Evolutionary conservation across 2,113 vertebrate species (phyloP), one percentile per base, ranked within the genome.

Genomic region (Equus przewalskii): DNA sequence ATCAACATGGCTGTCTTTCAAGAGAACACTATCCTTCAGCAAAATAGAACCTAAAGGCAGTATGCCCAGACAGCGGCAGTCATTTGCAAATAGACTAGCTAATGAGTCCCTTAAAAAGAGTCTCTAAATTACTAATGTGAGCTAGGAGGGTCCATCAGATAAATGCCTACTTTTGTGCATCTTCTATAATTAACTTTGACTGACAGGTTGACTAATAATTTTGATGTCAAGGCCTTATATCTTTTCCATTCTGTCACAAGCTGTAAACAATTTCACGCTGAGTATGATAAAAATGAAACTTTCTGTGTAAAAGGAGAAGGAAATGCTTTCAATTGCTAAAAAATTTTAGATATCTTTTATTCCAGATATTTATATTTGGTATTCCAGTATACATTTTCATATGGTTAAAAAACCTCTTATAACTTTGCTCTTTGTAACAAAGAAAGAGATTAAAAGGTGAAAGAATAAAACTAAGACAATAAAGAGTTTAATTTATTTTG

Each of bases 161-260:
- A 87, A 84, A 96, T 95, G 78, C 12, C 56, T 56, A 92, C 41
- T 84, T 96, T 78, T n/a, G 9, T 90, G 56, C 51, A 82, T 86
- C 65, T 92, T 83, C 82, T 93, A 83, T 95, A 95, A 98, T 96
- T 97, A 82, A 97, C 33, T 96, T 85, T 96, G 96, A 98, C 91
- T 67, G 96, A 93, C 93, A 96, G 89, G 21, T 51, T 92, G 83
- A 97, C 54, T 90, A 96, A 92, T 69, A 93, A 87, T n/a, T 76
- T 91, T 83, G 28, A 96, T 93, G 73, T 76, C 88, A 95, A 97
- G 11, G 80, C 64, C 30, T 80, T 96, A 82, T 72, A 60, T 92
- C 67, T 58, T 76, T 82, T 94, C 36, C 30, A 24, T 88, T 96
- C n/a, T 97, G 54, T 96, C 72, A 92, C 30, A 93, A 87, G 30